These are phyloP conservation scores for Morinoia aosen DNA, from an alignment of 2,888 invertebrate species.

Conservation along the genomic window DNA sequence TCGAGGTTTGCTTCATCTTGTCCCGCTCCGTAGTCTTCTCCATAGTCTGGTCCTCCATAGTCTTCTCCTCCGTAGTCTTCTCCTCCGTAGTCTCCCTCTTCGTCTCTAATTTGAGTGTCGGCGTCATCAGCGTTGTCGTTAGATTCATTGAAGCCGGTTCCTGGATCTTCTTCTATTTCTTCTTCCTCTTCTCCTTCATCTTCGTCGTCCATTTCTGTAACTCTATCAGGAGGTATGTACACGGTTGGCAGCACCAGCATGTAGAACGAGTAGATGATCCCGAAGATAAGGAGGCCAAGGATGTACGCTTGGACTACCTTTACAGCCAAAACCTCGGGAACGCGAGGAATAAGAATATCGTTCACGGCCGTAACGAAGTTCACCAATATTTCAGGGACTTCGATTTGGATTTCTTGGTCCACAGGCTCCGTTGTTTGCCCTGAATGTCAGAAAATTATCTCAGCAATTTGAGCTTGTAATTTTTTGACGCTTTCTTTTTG, in stretches of 20 bases:
- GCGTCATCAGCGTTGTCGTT: neutral
- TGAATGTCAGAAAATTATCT: neutral
- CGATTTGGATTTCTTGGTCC: neutral
- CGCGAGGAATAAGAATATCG: neutral
- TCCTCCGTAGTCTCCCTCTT: neutral
- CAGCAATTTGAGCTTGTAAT: neutral
- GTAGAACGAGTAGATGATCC: conserved; percentile 25
- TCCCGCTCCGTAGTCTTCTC: neutral
- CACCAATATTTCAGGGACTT: neutral
- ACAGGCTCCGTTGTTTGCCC: neutral
- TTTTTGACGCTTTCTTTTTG: neutral
- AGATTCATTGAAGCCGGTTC: neutral
- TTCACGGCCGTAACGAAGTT: neutral
- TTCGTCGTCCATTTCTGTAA: neutral
- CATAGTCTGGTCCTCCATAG: neutral
- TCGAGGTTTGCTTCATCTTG: neutral
- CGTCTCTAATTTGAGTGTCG: neutral
- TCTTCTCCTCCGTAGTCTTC: neutral
- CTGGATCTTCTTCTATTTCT: neutral
- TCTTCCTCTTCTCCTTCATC: neutral
- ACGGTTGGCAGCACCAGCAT: conserved; percentile 23
- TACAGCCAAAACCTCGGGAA: neutral
- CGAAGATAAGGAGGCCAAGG: neutral
- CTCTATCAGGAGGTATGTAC: neutral
- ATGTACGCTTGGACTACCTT: neutral